Conservation (phyloP, 2,888 invertebrate genomes). For the Agriotes lineatus region DNA sequence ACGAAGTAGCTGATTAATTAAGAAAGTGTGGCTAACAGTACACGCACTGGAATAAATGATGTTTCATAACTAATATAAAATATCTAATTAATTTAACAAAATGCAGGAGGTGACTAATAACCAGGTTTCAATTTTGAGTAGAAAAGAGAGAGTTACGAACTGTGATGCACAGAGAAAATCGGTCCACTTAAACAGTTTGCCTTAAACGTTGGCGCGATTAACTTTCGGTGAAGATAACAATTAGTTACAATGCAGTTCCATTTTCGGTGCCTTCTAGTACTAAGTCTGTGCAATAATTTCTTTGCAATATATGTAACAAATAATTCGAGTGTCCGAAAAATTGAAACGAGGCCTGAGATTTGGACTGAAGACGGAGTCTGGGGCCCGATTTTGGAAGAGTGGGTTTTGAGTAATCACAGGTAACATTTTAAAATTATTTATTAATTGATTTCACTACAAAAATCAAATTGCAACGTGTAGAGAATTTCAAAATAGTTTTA, state of each 20-base stretch:
- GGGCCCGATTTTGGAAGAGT: constrained; percentile 75
- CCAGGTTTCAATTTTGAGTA: neutral
- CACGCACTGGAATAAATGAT: too few relatives aligned
- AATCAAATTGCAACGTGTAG: too few relatives aligned
- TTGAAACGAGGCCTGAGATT: constrained; percentile 53
- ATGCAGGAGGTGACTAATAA: too few relatives aligned
- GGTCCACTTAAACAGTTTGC: constrained; percentile 21
- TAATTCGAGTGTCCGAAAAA: constrained; percentile 38
- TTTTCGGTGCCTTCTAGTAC: neutral
- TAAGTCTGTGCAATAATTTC: neutral
- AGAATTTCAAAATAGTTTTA: too few relatives aligned
- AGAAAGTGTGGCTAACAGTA: too few relatives aligned
- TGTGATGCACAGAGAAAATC: neutral
- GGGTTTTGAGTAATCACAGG: constrained; percentile 66
- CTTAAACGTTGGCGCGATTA: constrained; percentile 3
- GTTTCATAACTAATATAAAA: too few relatives aligned
- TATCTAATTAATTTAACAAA: too few relatives aligned
- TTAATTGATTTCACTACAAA: too few relatives aligned
- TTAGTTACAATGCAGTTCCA: neutral
- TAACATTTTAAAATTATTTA: too few relatives aligned
- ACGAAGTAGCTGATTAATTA: neutral
- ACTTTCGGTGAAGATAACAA: neutral
- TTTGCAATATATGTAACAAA: constrained; percentile 54
- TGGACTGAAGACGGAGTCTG: constrained; percentile 68
- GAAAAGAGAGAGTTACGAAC: constrained; percentile 42